Percentiles rank a stretch among this genome's conserved stretches.
phyloP scores from a whole-genome alignment of 1,140 invertebrate genomes.

The Andricus grossulariae region DNA sequence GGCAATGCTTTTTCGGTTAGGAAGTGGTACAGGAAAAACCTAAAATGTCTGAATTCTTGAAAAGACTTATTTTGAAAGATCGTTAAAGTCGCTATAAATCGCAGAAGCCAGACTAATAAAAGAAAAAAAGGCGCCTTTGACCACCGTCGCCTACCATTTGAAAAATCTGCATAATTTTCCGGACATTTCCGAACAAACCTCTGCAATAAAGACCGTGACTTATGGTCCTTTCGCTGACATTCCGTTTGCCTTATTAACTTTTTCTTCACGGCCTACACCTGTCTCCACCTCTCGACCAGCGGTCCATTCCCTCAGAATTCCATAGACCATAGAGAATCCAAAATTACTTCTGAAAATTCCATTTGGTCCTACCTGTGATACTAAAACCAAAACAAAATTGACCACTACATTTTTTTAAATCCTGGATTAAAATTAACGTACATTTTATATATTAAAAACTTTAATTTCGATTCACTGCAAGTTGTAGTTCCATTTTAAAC shows the following conservation, averaged over 20 bases:
- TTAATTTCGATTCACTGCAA: too few species aligned
- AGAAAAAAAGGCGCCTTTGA: constrained; percentile 2
- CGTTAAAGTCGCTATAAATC: constrained; percentile 26
- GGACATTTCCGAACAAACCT: constrained; percentile 47
- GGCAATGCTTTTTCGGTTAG: not conserved
- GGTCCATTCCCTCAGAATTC: constrained; percentile 21
- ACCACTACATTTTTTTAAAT: too few species aligned
- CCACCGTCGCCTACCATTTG: constrained; percentile 1
- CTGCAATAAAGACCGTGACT: constrained; percentile 56
- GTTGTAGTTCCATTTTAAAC: too few species aligned
- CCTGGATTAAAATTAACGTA: too few species aligned
- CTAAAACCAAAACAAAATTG: too few species aligned
- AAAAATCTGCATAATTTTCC: constrained; percentile 60
- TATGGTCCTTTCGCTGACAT: constrained; percentile 51
- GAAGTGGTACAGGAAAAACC: not conserved
- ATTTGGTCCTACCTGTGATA: not conserved
- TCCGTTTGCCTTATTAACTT: constrained; percentile 41
- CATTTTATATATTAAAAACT: too few species aligned
- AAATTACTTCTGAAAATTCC: not conserved
- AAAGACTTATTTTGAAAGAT: constrained; percentile 4
- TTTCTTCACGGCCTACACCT: constrained; percentile 36
- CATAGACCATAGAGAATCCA: not conserved
- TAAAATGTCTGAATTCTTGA: not conserved
- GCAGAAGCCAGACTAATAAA: not conserved
- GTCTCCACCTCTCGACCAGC: constrained; percentile 19